phyloP scores from a whole-genome alignment of 2,888 invertebrate genomes.

The Watsonalla binaria region DNA sequence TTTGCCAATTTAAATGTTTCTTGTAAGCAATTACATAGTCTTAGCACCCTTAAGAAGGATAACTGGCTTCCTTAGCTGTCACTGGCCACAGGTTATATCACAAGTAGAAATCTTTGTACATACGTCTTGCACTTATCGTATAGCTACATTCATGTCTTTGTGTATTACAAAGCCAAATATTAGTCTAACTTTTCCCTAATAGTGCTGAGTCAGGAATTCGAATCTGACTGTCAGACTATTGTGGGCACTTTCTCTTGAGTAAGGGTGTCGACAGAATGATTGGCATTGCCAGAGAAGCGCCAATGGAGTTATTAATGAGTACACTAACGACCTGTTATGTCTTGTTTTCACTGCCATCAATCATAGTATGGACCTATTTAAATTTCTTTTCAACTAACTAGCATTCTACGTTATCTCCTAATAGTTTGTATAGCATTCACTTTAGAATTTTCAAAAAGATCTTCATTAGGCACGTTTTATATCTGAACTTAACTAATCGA shows the following conservation, averaged over 20 bases:
- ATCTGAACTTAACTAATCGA: too few species aligned
- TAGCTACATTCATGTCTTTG: background rate
- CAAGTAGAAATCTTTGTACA: background rate
- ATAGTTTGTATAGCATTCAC: too few species aligned
- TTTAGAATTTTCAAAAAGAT: too few species aligned
- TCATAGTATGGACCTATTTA: slow-evolving; percentile 18
- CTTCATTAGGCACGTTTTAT: too few species aligned
- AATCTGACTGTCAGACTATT: slow-evolving; percentile 17
- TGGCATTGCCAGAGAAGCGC: slow-evolving; percentile 33
- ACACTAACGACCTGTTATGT: slow-evolving; percentile 28
- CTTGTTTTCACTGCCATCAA: slow-evolving; percentile 32
- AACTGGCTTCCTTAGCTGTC: too few species aligned
- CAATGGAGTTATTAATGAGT: slow-evolving; percentile 44
- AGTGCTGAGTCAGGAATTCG: slow-evolving; percentile 24
- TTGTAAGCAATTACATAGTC: too few species aligned
- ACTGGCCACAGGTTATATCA: too few species aligned
- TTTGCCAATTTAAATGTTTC: too few species aligned
- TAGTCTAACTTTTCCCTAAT: slow-evolving; percentile 11
- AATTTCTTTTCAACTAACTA: background rate
- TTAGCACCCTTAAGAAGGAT: too few species aligned
- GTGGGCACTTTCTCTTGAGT: slow-evolving; percentile 43
- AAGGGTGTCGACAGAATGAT: slow-evolving; percentile 29
- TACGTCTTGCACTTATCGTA: slow-evolving; percentile 4
- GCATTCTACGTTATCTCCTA: too few species aligned
- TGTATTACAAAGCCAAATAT: slow-evolving; percentile 4